Evolutionary conservation across 2,888 invertebrate genomes (phyloP), one percentile per base, ranked within the genome.

Genomic region (Chaetogeoica ovagalla): DNA sequence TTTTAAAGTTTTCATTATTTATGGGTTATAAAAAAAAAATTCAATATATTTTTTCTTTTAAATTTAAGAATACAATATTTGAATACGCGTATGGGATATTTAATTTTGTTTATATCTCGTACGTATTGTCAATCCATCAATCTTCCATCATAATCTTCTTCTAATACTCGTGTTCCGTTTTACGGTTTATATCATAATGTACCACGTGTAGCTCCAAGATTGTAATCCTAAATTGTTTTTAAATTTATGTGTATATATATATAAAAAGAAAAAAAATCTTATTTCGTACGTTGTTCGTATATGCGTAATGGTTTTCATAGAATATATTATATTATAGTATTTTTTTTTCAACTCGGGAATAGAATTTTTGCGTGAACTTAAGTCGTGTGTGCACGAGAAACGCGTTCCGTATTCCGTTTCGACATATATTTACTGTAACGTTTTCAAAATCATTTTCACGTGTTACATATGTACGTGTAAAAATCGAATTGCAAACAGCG

Each of bases 1-100:
- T 65, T 65, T 74, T 55, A 65, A 65, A 74, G 55, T 74, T 74
- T 74, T 55, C 63, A 74, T 63, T 63, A 63, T 73, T 73, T 73
- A 73, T 73, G 62, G 21, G 63, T 63, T 73, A 52, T 30, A 63
- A 9, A 23, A 7, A 13, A 48, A 60, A 48, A 48, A 60, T 48
- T 43, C 60, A 72, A 72, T 60, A 72, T 73, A 72, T 30, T 62
- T 73, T 73, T 69, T 55, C 30, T 55, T 73, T 69, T 55, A 30
- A 15, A 30, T 37, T 52, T n/a, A 37, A 17, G 55, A 74, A 55
- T 65, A 55, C 30, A 63, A 30, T 30, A 74, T 74, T 74, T 63
- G n/a, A 74, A 63, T 63, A 63, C 55, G 63, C 63, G 63, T 63
- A 63, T 39, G 9, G 17, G 52, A 74, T 55, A 17, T 74, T 73